Percentiles rank a stretch among this genome's conserved stretches.
Conservation (phyloP, 2,888 invertebrate genomes). For the Argyresthia albistria region DNA sequence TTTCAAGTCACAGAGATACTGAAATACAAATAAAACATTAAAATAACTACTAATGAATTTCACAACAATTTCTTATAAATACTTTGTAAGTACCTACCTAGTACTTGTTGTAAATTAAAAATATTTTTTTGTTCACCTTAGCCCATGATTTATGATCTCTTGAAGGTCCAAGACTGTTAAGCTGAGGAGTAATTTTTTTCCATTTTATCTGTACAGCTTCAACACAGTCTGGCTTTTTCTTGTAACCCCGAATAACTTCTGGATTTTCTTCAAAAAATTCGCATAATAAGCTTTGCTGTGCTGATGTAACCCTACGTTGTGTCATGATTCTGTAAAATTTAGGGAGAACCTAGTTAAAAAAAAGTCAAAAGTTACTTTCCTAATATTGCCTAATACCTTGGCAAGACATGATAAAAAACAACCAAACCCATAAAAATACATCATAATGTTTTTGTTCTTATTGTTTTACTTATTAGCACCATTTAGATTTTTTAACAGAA, state of each 20-base stretch:
- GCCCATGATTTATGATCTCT: constrained; percentile 12
- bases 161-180: constrained; percentile 11
- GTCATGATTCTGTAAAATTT: background rate
- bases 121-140: constrained; percentile 9
- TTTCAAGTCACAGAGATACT: constrained; percentile 17
- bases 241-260: constrained; percentile 14
- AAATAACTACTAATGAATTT: background rate
- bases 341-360: too few species aligned
- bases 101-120: too few species aligned
- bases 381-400: too few species aligned
- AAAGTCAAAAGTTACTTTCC: too few species aligned
- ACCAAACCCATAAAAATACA: too few species aligned
- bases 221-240: constrained; percentile 9
- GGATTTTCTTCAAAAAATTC: constrained; percentile 15
- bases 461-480: too few species aligned
- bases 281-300: constrained; percentile 8
- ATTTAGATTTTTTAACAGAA: too few species aligned
- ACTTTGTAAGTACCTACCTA: too few species aligned
- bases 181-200: constrained; percentile 11
- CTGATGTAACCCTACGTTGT: background rate
- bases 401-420: too few species aligned
- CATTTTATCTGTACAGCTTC: constrained; percentile 12
- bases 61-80: too few species aligned
- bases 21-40: background rate
- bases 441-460: too few species aligned